Evolutionary conservation across 2,113 vertebrate species (phyloP), one percentile per base, ranked within the genome.

Genomic region (Scomber scombrus): DNA sequence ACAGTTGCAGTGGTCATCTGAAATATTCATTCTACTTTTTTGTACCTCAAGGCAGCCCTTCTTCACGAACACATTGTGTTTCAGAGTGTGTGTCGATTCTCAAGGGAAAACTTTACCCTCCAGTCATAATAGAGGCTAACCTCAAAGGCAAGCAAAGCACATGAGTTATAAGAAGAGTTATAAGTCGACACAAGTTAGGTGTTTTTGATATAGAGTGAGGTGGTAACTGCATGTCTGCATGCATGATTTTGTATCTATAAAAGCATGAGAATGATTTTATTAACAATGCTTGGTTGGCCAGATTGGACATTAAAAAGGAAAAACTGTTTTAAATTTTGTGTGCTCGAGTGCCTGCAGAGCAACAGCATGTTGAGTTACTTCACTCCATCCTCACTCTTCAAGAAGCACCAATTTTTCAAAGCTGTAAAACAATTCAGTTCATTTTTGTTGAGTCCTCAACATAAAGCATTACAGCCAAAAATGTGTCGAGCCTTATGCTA

Each of bases 1-100:
- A 68, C 57, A 82, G 86, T 71, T 77, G 46, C 67, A 51, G 69
- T 77, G 72, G 81, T 81, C 75, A 72, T 87, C 78, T 90, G 46
- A 68, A 65, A 67, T 54, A 43, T 52, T 55, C 21, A 19, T 56
- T 82, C 66, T 62, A 65, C 76, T 73, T 49, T 72, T 31, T 82
- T 12, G 57, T 57, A 45, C 49, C 83, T 82, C 26, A 74, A 82
- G 64, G 49, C 54, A 31, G 34, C 29, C 51, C 23, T n/a, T 47
- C 19, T 14, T n/a, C 50, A 58, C 72, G n/a, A 46, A 55, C 23
- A 31, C 15, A 40, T 13, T 84, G 71, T 29, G 45, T 50, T 73
- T 72, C 14, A 56, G 46, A 65, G 56, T 16, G 60, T 71, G 19
- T 45, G 72, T 57, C 62, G 69, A 60, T 67, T 82, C 72, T 67